Conservation (phyloP, 92 coral and sea anemone genomes). For the Chrysogorgia sp. region DNA sequence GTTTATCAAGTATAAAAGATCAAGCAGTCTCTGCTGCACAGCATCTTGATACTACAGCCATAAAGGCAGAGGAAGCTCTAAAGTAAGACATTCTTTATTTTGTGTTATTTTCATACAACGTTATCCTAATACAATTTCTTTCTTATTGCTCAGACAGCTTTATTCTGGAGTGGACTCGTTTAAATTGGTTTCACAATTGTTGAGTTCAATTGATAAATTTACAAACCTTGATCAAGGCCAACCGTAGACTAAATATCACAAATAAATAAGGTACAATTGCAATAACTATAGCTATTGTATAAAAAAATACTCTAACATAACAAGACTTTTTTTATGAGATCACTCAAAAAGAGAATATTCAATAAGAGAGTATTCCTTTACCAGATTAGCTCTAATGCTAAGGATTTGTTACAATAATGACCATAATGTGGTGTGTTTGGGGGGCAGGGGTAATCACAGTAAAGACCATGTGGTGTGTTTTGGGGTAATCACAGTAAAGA, state of each 20-base stretch:
- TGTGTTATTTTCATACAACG: neutral
- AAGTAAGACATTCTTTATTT: conserved; percentile 50
- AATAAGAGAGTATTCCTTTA: too few species aligned
- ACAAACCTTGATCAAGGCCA: conserved; percentile 61
- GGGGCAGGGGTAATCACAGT: too few species aligned
- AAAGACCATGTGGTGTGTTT: too few species aligned
- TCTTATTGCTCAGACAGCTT: conserved; percentile 66
- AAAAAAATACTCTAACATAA: too few species aligned
- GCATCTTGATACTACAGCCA: conserved; percentile 85
- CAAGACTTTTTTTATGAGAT: too few species aligned
- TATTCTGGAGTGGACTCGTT: conserved; percentile 86
- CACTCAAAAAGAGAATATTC: too few species aligned
- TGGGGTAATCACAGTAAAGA: too few species aligned
- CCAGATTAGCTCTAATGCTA: too few species aligned
- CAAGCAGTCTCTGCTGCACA: conserved; percentile 85
- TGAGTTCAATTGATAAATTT: conserved; percentile 90
- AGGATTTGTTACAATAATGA: too few species aligned
- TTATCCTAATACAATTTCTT: neutral
- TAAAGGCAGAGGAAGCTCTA: conserved; percentile 83
- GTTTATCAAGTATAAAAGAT: conserved; percentile 77
- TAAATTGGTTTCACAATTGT: conserved; percentile 79
- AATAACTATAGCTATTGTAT: too few species aligned
- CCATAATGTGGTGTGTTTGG: too few species aligned
- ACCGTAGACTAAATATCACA: neutral
- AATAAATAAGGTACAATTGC: too few species aligned